These are phyloP conservation scores for Agonopterix heracliana DNA, from an alignment of 2,888 invertebrate species.

Conservation along the genomic window DNA sequence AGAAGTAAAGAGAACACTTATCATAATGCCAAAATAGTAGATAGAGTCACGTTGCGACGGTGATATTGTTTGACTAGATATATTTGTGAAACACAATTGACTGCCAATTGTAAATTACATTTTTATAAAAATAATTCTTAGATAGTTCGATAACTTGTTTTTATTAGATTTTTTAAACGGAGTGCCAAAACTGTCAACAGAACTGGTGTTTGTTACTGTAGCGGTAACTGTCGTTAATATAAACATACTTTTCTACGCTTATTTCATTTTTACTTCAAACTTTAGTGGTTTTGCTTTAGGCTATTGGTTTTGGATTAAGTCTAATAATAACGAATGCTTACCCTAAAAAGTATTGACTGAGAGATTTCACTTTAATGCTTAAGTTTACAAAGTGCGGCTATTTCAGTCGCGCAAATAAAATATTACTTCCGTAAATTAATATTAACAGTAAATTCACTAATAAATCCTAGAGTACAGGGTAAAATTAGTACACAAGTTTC, in stretches of 20 bases:
- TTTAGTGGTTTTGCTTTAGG: slow-evolving; percentile 12
- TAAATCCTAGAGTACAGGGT: slow-evolving; percentile 75
- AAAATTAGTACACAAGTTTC: slow-evolving; percentile 68
- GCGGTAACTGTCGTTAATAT: slow-evolving; percentile 34
- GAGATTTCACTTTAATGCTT: slow-evolving; percentile 36
- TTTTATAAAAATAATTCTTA: slow-evolving; percentile 70
- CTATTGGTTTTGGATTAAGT: slow-evolving; percentile 21
- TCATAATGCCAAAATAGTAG: slow-evolving; percentile 55
- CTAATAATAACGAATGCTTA: slow-evolving; percentile 58
- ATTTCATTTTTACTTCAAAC: slow-evolving; percentile 20
- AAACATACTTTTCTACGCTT: slow-evolving; percentile 20
- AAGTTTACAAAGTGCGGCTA: slow-evolving; percentile 31
- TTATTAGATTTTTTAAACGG: slow-evolving; percentile 60
- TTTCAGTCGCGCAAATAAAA: slow-evolving; percentile 18
- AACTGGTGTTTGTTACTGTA: slow-evolving; percentile 29
- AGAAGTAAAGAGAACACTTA: slow-evolving; percentile 43
- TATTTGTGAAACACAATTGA: slow-evolving; percentile 66
- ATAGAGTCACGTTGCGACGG: slow-evolving; percentile 51
- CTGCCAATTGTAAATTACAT: slow-evolving; percentile 70
- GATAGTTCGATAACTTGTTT: slow-evolving; percentile 65
- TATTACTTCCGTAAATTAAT: slow-evolving; percentile 41
- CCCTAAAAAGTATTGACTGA: slow-evolving; percentile 60
- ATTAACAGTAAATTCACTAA: slow-evolving; percentile 56
- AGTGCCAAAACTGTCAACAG: slow-evolving; percentile 59
- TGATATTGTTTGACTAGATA: slow-evolving; percentile 65